These are phyloP conservation scores for Sarcophaga bullata DNA, from an alignment of 1,140 invertebrate genomes.

Conservation along the genomic window DNA sequence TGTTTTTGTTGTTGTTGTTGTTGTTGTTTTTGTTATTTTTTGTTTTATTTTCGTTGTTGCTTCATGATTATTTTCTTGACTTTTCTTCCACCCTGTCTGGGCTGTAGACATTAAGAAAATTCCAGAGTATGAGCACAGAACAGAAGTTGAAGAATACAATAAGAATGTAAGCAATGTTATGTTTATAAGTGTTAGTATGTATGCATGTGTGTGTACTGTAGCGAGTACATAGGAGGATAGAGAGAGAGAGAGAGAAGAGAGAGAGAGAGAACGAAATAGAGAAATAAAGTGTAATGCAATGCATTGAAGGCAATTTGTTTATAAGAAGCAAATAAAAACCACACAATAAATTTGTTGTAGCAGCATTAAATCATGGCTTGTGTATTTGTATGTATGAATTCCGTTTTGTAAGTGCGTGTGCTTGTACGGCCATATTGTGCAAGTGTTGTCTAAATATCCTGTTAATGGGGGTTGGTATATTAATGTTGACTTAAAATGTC, in stretches of 20 bases:
- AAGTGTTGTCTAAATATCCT: slow-evolving; percentile 21
- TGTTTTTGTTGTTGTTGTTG: no score
- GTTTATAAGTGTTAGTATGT: neutral
- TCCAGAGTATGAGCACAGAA: neutral
- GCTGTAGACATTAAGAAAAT: no score
- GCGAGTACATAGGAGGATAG: no score
- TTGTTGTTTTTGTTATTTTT: no score
- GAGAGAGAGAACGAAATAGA: no score
- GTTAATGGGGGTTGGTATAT: neutral
- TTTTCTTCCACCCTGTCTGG: no score
- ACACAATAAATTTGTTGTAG: slow-evolving; percentile 13
- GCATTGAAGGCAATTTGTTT: slow-evolving; percentile 26
- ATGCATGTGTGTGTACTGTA: no score
- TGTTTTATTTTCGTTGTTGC: no score
- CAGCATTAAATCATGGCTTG: slow-evolving; percentile 21
- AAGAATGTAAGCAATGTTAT: neutral
- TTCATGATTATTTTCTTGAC: no score
- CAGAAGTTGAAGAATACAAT: neutral
- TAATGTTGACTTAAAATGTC: slow-evolving; percentile 11
- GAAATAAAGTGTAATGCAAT: neutral
- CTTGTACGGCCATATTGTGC: neutral
- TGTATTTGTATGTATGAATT: neutral
- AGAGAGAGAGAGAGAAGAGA: no score
- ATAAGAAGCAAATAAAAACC: neutral
- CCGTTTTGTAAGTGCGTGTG: no score